Evolutionary conservation across 2,797 vertebrate species (phyloP), one percentile per base, ranked within the genome.

Genomic region (Taenioides sp.): DNA sequence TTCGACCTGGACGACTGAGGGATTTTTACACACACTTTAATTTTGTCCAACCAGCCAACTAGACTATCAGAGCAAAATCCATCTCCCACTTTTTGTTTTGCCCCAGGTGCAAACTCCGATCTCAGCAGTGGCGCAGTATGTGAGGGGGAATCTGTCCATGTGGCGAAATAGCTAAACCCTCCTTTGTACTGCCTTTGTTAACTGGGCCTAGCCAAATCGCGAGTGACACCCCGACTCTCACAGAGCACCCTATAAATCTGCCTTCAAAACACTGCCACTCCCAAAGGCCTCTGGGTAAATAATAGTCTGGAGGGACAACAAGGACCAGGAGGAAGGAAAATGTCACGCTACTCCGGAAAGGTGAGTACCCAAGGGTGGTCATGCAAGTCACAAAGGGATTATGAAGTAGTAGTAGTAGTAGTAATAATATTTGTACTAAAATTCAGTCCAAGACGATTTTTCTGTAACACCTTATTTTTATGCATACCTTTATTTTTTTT

Each of bases 341-440:
- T 96, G 96, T 95, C 94, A 74, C 95, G 95, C 73, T 95, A 95
- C 91, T 97, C 95, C 3, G 96, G 95, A 92, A 96, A 97, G 94
- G 96, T 97, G 92, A 96, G 95, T 95, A 58, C 57, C 66, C 52
- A 65, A 72, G 55, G n/a, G 37, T 31, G 63, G 28, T 34, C 59
- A 34, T 1, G 27, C 31, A 23, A 62, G 67, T 37, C 68, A 72
- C 70, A 79, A 65, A 61, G 55, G 67, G 60, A 7, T 59, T 17
- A 59, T 17, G 5, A 59, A 17, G 25, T 27, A 17, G 12, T 4
- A 58, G 25, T 12, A 25, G 23, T 16, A 58, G 23, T 57, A 25
- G 23, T 16, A 58, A 14, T 57, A 16, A 5, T 58, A 12, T 23
- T 25, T 25, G 10, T 12, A 43, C 12, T 12, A 4, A 6, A 16